phyloP scores from a whole-genome alignment of 2,113 vertebrate species.

The Craseonycteris thonglongyai region DNA sequence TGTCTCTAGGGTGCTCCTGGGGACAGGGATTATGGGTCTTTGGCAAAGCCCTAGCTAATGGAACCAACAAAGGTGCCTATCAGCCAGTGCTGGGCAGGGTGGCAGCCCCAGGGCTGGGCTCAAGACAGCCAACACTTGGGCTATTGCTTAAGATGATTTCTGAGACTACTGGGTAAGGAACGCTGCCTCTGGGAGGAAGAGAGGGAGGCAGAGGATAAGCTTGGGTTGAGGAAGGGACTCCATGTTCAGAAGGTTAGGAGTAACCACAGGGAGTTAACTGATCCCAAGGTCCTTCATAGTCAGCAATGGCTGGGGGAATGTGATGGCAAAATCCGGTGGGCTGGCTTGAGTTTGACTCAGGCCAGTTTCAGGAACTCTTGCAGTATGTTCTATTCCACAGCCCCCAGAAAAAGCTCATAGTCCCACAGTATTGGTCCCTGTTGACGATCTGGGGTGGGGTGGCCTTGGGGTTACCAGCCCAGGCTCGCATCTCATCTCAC shows the following conservation, averaged over 20 bases:
- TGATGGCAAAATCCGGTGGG: conserved; percentile 63
- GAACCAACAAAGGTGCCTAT: conserved; percentile 10
- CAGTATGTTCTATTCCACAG: conserved; percentile 92
- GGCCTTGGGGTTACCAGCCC: conserved; percentile 89
- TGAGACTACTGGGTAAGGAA: conserved; percentile 40
- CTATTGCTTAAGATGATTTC: conserved; percentile 50
- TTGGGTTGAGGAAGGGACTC: background rate
- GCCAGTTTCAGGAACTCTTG: conserved; percentile 94
- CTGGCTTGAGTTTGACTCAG: conserved; percentile 72
- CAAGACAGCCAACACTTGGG: background rate
- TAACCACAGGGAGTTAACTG: conserved; percentile 20
- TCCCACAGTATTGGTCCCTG: conserved; percentile 94
- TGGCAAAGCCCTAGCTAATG: conserved; percentile 53
- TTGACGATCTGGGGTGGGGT: conserved; percentile 96
- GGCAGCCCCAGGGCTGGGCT: no score
- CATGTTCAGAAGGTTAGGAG: conserved; percentile 10
- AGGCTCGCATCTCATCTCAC: conserved; percentile 91
- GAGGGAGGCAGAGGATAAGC: background rate
- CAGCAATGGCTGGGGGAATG: conserved; percentile 68
- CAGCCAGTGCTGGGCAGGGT: conserved; percentile 40
- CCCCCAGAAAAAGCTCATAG: conserved; percentile 92
- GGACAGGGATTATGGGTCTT: conserved; percentile 58
- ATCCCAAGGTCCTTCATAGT: conserved; percentile 49
- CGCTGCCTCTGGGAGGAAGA: conserved; percentile 33
- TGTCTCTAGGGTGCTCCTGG: background rate